A percentile compares a stretch with the other conserved stretches of the same genome.
Conservation (phyloP, 37 sponge, comb jelly and placozoan genomes). For the Halichondria panicea region DNA sequence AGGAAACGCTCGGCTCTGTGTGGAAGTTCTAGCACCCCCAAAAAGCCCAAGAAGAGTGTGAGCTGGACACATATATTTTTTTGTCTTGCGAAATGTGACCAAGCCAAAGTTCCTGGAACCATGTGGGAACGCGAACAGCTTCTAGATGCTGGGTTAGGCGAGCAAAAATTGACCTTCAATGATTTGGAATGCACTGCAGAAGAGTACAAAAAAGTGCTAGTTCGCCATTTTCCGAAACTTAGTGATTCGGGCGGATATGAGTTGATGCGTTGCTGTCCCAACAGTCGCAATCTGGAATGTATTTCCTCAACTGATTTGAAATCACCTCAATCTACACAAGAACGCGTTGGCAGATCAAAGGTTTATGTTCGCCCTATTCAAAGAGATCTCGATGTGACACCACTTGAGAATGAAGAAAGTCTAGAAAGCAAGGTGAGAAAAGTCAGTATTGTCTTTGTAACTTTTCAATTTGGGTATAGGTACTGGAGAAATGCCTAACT, state of each 20-base stretch:
- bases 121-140: constrained; percentile 16
- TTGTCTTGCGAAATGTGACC: constrained; percentile 13
- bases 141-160: constrained; percentile 30
- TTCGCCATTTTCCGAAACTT: constrained; percentile 29
- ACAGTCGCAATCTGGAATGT: constrained; percentile 18
- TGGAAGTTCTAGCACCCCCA: background rate
- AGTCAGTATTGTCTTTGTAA: background rate
- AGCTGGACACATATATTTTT: constrained; percentile 33
- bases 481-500: background rate
- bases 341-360: constrained; percentile 15
- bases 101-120: constrained; percentile 12
- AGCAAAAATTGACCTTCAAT: constrained; percentile 10
- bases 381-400: constrained; percentile 6
- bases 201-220: constrained; percentile 8
- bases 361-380: constrained; percentile 47
- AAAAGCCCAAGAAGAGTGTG: background rate
- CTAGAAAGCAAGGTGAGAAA: background rate
- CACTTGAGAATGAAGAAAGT: background rate
- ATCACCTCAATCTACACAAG: constrained; percentile 5
- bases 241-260: constrained; percentile 36
- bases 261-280: constrained; percentile 33
- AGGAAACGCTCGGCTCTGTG: background rate
- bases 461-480: background rate
- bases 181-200: constrained; percentile 26
- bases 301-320: constrained; percentile 9